Percentiles rank a stretch among this genome's conserved stretches.
These are phyloP conservation scores for Argopecten irradians DNA, from an alignment of 1,140 invertebrate species.

Conservation along the genomic window DNA sequence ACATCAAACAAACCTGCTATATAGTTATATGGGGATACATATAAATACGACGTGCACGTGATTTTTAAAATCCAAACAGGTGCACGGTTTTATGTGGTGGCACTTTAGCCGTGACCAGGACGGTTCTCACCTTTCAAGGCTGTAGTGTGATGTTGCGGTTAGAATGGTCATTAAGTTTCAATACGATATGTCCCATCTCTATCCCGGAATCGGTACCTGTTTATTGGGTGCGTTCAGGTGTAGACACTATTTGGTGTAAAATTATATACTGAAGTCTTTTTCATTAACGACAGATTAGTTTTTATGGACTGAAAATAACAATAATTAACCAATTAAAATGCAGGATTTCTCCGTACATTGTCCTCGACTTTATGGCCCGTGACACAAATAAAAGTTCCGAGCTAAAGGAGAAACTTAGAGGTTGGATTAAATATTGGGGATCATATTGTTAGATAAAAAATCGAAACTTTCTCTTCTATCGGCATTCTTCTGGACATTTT, in stretches of 20 bases:
- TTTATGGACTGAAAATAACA: conserved; percentile 23
- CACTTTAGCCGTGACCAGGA: not conserved
- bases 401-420: not conserved
- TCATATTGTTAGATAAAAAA: too few species aligned
- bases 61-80: not conserved
- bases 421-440: too few species aligned
- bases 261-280: not conserved
- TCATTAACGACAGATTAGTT: not conserved
- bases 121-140: not conserved
- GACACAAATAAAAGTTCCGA: not conserved
- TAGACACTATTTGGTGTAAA: not conserved
- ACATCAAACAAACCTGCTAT: not conserved
- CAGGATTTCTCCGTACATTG: not conserved
- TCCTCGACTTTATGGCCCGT: not conserved
- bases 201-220: not conserved
- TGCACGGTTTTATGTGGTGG: conserved; percentile 7
- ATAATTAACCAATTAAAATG: conserved; percentile 23
- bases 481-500: too few species aligned
- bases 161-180: not conserved
- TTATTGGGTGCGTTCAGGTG: not conserved
- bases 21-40: not conserved
- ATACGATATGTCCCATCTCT: not conserved
- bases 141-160: not conserved
- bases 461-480: too few species aligned
- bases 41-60: not conserved